Evolutionary conservation across 2,797 vertebrate genomes (phyloP).

Genomic region (Linurgus olivaceus): DNA sequence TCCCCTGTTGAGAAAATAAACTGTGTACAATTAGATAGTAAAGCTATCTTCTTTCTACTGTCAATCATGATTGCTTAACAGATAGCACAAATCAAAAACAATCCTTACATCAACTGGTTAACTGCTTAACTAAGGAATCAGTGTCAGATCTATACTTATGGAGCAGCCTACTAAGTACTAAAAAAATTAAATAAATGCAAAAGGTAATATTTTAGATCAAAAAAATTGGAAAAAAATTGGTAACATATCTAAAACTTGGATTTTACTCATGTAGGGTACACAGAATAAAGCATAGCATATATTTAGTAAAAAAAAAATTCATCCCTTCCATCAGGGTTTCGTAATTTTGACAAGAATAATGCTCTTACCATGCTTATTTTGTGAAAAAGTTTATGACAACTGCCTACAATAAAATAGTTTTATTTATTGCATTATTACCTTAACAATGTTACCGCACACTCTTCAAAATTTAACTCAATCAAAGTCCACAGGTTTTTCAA

Average conservation of each 20-base stretch:
- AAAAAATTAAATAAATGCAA: neutral
- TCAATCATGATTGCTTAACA: neutral
- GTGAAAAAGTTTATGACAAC: neutral
- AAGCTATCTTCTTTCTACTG: neutral
- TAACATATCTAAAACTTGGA: neutral
- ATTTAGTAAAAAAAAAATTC: neutral
- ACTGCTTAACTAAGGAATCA: neutral
- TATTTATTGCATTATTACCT: slow-evolving; percentile 77
- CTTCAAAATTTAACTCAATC: slow-evolving; percentile 80
- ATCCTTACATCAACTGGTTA: neutral
- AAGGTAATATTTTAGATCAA: neutral
- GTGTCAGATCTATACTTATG: neutral
- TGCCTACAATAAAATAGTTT: neutral
- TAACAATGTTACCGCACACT: slow-evolving; percentile 79
- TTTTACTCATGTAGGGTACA: neutral
- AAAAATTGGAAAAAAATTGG: neutral
- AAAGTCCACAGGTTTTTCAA: slow-evolving; percentile 82
- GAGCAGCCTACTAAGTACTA: neutral
- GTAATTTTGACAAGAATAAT: neutral
- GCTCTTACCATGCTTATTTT: neutral
- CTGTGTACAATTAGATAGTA: neutral
- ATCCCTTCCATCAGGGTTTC: neutral
- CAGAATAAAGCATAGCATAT: neutral
- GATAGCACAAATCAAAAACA: neutral
- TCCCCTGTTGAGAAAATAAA: neutral